Percentiles rank a stretch among this genome's conserved stretches.
These are phyloP conservation scores for Penaeus vannamei DNA, from an alignment of 1,140 invertebrate genomes.

Conservation along the genomic window DNA sequence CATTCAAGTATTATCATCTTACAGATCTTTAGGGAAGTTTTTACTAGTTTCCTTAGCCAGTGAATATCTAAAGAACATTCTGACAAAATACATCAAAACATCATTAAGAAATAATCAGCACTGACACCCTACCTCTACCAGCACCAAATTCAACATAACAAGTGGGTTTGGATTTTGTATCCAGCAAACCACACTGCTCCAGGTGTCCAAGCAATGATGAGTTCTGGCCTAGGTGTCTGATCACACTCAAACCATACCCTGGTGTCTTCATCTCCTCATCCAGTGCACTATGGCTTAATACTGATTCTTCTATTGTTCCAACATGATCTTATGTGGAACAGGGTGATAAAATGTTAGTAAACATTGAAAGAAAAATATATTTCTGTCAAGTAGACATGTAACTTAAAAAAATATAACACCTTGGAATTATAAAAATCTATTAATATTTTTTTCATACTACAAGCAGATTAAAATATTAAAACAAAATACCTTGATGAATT, in stretches of 20 bases:
- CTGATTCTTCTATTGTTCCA: constrained; percentile 29
- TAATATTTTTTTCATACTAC: not conserved
- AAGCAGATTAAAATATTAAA: not conserved
- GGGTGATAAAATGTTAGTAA: not conserved
- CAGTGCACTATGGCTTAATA: constrained; percentile 14
- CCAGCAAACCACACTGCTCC: not conserved
- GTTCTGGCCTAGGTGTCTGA: constrained; percentile 40
- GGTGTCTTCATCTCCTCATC: constrained; percentile 25
- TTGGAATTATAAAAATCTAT: too few species aligned
- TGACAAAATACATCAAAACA: too few species aligned
- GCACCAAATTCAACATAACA: constrained; percentile 54
- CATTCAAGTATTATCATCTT: too few species aligned
- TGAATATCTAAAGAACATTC: too few species aligned
- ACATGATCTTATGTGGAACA: constrained; percentile 22
- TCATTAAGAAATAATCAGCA: too few species aligned
- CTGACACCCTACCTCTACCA: constrained; percentile 32
- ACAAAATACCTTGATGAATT: constrained; percentile 38
- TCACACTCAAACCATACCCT: constrained; percentile 20
- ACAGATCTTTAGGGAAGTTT: too few species aligned
- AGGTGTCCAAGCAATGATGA: constrained; percentile 43
- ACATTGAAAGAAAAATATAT: not conserved
- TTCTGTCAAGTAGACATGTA: not conserved
- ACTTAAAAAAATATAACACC: too few species aligned
- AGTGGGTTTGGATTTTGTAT: constrained; percentile 28
- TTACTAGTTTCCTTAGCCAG: too few species aligned